Evolutionary conservation across 2,113 vertebrate species (phyloP).

Genomic region (Piaya cayana): DNA sequence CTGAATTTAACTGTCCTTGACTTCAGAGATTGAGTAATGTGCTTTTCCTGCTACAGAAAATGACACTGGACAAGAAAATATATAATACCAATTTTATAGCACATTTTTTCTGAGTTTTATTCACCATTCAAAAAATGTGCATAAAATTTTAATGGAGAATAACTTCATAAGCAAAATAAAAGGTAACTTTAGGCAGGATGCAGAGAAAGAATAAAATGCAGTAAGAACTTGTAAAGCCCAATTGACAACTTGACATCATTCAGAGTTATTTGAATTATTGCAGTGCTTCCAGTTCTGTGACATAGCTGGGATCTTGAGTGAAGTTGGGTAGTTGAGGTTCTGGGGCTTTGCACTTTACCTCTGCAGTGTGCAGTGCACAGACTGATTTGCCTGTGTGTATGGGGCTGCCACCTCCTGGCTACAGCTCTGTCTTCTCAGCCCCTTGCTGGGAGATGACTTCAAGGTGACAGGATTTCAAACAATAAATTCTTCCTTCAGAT

Average conservation of each 20-base stretch:
- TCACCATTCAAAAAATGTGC: background rate
- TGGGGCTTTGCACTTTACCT: rapidly evolving
- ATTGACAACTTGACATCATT: background rate
- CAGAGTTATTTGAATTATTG: background rate
- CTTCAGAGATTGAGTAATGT: background rate
- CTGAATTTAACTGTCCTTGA: constrained; percentile 24
- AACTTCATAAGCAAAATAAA: background rate
- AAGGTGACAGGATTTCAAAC: background rate
- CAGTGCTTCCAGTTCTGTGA: background rate
- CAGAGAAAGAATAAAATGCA: background rate
- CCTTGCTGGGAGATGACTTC: background rate
- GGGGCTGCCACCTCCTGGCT: background rate
- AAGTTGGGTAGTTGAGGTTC: background rate
- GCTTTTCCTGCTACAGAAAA: background rate
- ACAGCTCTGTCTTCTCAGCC: background rate
- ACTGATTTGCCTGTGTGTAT: rapidly evolving
- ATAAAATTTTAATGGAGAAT: background rate
- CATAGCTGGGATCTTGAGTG: background rate
- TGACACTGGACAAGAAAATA: background rate
- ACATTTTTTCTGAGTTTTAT: background rate
- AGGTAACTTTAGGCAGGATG: rapidly evolving
- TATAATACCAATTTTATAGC: background rate
- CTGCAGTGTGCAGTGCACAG: rapidly evolving
- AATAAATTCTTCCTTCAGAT: background rate
- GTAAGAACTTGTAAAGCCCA: background rate